A percentile compares a stretch with the other conserved stretches of the same genome.
Evolutionary conservation across 1,140 invertebrate genomes (phyloP).

Genomic region (Mamestra configurata): DNA sequence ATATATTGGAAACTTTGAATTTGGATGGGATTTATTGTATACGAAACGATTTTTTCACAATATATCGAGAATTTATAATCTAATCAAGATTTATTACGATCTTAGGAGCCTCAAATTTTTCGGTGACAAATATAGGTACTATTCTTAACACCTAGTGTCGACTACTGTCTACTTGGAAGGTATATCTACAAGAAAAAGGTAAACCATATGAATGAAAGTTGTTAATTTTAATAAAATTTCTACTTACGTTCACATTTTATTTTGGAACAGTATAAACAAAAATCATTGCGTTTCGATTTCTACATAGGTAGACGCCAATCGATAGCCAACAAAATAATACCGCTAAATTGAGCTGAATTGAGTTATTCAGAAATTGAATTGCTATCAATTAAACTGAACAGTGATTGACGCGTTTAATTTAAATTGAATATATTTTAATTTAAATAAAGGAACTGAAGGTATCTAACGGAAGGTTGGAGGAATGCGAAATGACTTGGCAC

Average conservation of each 20-base stretch:
- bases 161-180: too few species aligned
- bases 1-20: too few species aligned
- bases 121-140: too few species aligned
- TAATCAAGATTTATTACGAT: too few species aligned
- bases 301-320: slow-evolving; percentile 8
- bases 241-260: slow-evolving; percentile 2
- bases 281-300: background rate
- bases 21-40: too few species aligned
- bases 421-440: slow-evolving; percentile 48
- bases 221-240: too few species aligned
- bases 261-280: background rate
- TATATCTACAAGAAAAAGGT: too few species aligned
- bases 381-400: slow-evolving; percentile 30
- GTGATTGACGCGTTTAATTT: slow-evolving; percentile 46
- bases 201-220: too few species aligned
- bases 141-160: too few species aligned
- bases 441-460: slow-evolving; percentile 28
- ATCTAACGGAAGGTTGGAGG: slow-evolving; percentile 46
- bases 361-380: slow-evolving; percentile 37
- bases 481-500: slow-evolving; percentile 65
- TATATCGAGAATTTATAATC: too few species aligned
- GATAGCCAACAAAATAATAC: slow-evolving; percentile 37
- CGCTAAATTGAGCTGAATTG: slow-evolving; percentile 33
- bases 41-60: too few species aligned
- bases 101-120: too few species aligned